Base-by-base conservation (phyloP, 2,888 invertebrate species). In the Acholoe squamosa region DNA sequence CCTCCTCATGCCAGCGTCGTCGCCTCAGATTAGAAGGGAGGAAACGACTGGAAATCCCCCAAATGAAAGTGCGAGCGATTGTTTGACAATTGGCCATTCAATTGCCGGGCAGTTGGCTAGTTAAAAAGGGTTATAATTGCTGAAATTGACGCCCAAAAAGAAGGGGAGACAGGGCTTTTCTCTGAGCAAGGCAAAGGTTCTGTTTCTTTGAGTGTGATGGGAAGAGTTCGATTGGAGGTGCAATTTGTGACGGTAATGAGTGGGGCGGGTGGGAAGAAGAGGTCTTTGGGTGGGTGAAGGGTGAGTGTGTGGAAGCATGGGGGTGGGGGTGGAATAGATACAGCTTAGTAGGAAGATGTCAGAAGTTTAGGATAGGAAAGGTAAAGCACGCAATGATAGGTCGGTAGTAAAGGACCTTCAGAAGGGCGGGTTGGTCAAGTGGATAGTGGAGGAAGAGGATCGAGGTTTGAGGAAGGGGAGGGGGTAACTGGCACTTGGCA, bases 11-110 rank as follows among this genome's bases (percentile, higher is more conserved):
- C 80, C 80, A 76, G 76, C 61, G 19, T 19, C 61, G 43, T 34
- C 34, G 33, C 14, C 33, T 34, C 80, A 80, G 80, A 43, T 33
- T 34, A 43, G 80, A 43, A 34, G 80, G 80, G 14, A 43, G 80
- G 80, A 34, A 43, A 43, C 34, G 33, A 19, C 34, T 19, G 80
- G 34, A 43, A 43, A 22, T 25, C 43, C 43, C 80, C 80, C 34
- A 43, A 80, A 80, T 80, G 80, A 43, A 80, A 80, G 80, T 43
- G 34, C 16, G 16, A 19, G 80, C 80, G 33, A 80, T 80, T 80
- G 80, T 80, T 80, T 80, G 80, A 33, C 80, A 43, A 80, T 80
- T 80, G 80, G 80, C 80, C 80, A 80, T 80, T 80, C 80, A 80
- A 80, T 43, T 80, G 3, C 7, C 34, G 12, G 61, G 25, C 71